Evolutionary conservation across 2,797 vertebrate genomes (phyloP).

Genomic region (Dallia pectoralis): DNA sequence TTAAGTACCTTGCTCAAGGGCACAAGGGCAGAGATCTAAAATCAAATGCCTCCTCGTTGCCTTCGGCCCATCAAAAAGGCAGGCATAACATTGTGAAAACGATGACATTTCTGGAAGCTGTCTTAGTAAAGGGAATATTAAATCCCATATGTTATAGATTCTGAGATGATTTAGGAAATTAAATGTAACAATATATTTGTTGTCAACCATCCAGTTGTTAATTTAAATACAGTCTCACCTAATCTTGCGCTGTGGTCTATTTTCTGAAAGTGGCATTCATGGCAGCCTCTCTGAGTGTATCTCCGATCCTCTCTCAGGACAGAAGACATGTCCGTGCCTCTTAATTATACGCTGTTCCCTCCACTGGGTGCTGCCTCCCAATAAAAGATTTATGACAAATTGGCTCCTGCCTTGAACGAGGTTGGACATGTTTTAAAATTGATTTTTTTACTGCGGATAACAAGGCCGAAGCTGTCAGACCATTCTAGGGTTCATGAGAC

Average conservation of each 20-base stretch:
- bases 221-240: background rate
- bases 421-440: background rate
- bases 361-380: background rate
- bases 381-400: background rate
- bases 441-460: background rate
- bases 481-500: conserved; percentile 48
- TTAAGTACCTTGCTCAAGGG: background rate
- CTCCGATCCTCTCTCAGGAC: conserved; percentile 26
- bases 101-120: background rate
- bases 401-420: background rate
- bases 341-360: conserved; percentile 17
- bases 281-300: background rate
- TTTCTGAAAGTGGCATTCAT: background rate
- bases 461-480: conserved; percentile 51
- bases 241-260: background rate
- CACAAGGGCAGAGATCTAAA: background rate
- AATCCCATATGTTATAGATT: background rate
- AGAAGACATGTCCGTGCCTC: conserved; percentile 26
- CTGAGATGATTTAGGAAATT: background rate
- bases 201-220: background rate
- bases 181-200: background rate
- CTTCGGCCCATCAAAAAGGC: background rate
- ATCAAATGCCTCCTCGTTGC: background rate
- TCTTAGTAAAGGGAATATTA: background rate
- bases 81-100: background rate